These are phyloP conservation scores for Dipodomys merriami DNA, from an alignment of 2,113 vertebrate genomes.

Conservation along the genomic window DNA sequence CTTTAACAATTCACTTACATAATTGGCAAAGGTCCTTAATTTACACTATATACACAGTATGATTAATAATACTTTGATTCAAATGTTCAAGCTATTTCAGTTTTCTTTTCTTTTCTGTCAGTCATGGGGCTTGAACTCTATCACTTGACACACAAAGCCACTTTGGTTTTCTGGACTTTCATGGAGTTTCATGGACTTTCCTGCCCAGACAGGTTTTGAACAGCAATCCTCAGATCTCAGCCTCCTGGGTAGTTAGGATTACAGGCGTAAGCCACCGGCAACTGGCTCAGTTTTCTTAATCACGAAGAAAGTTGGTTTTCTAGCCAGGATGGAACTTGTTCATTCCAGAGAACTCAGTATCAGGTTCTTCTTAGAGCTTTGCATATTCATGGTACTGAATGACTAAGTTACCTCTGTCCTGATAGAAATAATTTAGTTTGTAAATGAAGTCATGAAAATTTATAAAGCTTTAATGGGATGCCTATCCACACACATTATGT, in stretches of 20 bases:
- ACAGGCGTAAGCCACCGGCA: too few relatives aligned
- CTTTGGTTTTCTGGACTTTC: too few relatives aligned
- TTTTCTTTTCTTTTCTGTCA: constrained; percentile 12
- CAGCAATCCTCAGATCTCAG: too few relatives aligned
- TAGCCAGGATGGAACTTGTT: constrained; percentile 32
- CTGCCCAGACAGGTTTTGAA: too few relatives aligned
- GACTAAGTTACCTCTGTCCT: constrained; percentile 28
- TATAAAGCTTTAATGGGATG: constrained; percentile 30
- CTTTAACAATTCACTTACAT: constrained; percentile 8
- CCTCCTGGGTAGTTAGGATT: too few relatives aligned
- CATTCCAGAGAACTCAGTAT: constrained; percentile 18
- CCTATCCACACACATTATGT: constrained; percentile 7
- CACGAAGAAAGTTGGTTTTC: constrained; percentile 44
- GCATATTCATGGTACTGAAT: not conserved
- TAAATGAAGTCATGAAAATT: constrained; percentile 55
- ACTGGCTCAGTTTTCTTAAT: constrained; percentile 41
- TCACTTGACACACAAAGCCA: too few relatives aligned
- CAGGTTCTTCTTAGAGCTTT: constrained; percentile 33
- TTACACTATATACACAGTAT: not conserved
- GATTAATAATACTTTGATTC: constrained; percentile 34
- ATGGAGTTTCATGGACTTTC: too few relatives aligned
- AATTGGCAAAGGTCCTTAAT: constrained; percentile 31
- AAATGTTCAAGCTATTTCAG: constrained; percentile 40
- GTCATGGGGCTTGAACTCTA: too few relatives aligned
- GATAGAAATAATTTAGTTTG: constrained; percentile 49